A percentile compares a stretch with the other conserved stretches of the same genome.
Evolutionary conservation across 2,888 invertebrate genomes (phyloP).

Genomic region (Caenorhabditis drosophilae): DNA sequence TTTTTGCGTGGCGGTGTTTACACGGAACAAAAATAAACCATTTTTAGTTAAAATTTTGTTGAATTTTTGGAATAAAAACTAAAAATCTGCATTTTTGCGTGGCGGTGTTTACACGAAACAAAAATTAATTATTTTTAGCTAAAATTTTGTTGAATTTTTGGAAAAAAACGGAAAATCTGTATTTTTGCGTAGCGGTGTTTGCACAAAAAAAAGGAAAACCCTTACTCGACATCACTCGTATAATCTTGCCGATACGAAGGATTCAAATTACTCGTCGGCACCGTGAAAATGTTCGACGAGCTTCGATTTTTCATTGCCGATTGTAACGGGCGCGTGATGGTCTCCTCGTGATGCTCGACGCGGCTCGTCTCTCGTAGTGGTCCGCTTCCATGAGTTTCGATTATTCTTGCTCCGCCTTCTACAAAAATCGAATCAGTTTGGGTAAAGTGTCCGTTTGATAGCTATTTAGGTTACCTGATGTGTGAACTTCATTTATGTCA

Average conservation of each 20-base stretch:
- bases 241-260: slow-evolving; percentile 38
- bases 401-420: slow-evolving; percentile 61
- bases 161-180: no score
- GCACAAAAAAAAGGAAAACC: no score
- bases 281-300: slow-evolving; percentile 42
- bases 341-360: slow-evolving; percentile 43
- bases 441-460: neutral
- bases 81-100: no score
- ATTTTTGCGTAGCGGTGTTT: no score
- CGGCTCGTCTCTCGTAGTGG: slow-evolving; percentile 41
- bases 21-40: no score
- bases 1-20: no score
- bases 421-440: neutral
- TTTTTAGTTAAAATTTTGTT: no score
- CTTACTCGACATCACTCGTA: slow-evolving; percentile 41
- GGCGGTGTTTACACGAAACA: no score
- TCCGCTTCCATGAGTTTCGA: slow-evolving; percentile 64
- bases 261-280: slow-evolving; percentile 18
- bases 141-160: no score
- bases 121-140: no score
- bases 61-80: no score
- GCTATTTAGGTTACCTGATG: slow-evolving; percentile 44
- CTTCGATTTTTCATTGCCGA: slow-evolving; percentile 14
- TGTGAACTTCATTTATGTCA: slow-evolving; percentile 66
- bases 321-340: slow-evolving; percentile 18